A percentile compares a stretch with the other conserved stretches of the same genome.
Evolutionary conservation across 2,888 invertebrate genomes (phyloP).

Genomic region (Synanthedon myopaeformis): DNA sequence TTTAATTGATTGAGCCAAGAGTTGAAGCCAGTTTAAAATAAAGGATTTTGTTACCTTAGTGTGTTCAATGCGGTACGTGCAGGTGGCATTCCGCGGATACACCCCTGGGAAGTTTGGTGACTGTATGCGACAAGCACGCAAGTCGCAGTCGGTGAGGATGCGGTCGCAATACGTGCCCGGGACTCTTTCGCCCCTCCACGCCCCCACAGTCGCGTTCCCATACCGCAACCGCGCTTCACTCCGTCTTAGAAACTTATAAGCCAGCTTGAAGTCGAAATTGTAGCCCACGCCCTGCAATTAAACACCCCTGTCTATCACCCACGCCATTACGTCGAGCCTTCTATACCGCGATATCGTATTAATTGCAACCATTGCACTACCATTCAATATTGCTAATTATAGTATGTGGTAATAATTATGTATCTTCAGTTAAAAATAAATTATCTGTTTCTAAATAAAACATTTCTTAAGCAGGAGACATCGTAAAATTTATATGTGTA

Average conservation of each 20-base stretch:
- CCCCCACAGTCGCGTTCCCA: constrained; percentile 78
- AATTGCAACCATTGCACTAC: constrained; percentile 1
- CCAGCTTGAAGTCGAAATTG: constrained; percentile 86
- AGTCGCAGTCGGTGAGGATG: constrained; percentile 82
- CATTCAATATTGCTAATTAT: too few species aligned
- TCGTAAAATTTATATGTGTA: too few species aligned
- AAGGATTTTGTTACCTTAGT: constrained; percentile 43
- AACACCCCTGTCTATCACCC: not conserved
- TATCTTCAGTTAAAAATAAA: too few species aligned
- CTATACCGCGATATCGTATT: not conserved
- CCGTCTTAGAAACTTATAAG: constrained; percentile 84
- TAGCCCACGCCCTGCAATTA: constrained; percentile 75
- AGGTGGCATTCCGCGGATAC: constrained; percentile 88
- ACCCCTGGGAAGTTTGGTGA: constrained; percentile 93
- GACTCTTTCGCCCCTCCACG: constrained; percentile 81
- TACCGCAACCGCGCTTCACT: constrained; percentile 82
- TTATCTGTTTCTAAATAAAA: too few species aligned
- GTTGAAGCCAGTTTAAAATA: too few species aligned
- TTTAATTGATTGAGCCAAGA: too few species aligned
- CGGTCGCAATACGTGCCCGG: constrained; percentile 85
- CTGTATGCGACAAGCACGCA: constrained; percentile 78
- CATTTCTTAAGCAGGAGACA: too few species aligned
- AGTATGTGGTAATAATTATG: too few species aligned
- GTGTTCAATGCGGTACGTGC: constrained; percentile 79
- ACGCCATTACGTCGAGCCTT: not conserved